Evolutionary conservation across 2,888 invertebrate species (phyloP), one percentile per base, ranked within the genome.

Genomic region (Icerya purchasi): DNA sequence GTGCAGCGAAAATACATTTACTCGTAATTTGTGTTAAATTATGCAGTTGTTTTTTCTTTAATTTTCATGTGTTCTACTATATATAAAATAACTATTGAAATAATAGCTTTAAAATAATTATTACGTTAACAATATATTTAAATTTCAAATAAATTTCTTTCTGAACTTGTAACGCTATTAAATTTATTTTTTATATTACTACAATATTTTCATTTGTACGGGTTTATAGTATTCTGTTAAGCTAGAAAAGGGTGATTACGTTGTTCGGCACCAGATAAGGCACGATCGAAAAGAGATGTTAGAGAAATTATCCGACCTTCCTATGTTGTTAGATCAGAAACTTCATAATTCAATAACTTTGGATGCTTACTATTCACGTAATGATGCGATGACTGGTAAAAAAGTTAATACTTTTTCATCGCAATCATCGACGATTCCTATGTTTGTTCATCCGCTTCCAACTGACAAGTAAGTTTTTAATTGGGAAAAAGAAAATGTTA

Each of bases 211-310:
- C n/a, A n/a, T n/a, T n/a, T n/a, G n/a, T n/a, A n/a, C n/a, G n/a
- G n/a, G n/a, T 49, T 55, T 60, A 19, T 50, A 63, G 63, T 60
- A 62, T 51, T 20, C 23, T 18, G 22, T 56, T 21, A 63, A 63
- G 55, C 53, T 63, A 53, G 63, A 63, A 22, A 63, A 63, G 71
- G 97, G 97, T 21, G 96, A 97, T 64, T 97, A 93, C 72, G 80
- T 80, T 0, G 74, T 97, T 8, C 80, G 84, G 53, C 74, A 94
- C 68, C 90, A 90, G 71, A 77, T 97, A 14, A 82, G 97, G 0
- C 94, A 97, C 71, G 93, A 96, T 68, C 86, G 82, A 69, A 81
- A 83, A 64, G 81, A 86, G 24, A 72, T 86, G 58, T 76, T 97
- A 62, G 96, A 97, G 66, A 85, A 84, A 72, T 73, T 96, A 57